These are phyloP conservation scores for Omphaloscelis lunosa DNA, from an alignment of 2,888 invertebrate genomes.

Conservation along the genomic window DNA sequence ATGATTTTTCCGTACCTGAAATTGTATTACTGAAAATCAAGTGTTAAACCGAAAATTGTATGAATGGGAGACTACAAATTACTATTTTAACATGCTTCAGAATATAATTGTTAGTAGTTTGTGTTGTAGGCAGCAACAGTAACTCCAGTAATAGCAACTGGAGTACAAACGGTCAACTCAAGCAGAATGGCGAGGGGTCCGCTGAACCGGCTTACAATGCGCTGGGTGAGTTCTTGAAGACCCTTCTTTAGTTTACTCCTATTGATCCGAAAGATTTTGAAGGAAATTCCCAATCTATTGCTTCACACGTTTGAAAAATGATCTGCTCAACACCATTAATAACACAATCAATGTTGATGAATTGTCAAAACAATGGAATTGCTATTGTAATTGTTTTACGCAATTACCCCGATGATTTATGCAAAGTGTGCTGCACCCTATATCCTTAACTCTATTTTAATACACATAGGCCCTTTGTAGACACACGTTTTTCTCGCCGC, in stretches of 20 bases:
- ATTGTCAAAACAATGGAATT: too few relatives aligned
- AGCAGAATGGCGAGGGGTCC: slow-evolving; percentile 69
- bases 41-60: not conserved
- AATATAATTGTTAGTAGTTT: slow-evolving; percentile 18
- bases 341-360: too few relatives aligned
- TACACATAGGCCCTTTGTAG: too few relatives aligned
- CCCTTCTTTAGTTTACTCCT: not conserved
- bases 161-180: slow-evolving; percentile 72
- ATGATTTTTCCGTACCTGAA: not conserved
- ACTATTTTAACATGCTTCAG: not conserved
- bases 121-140: slow-evolving; percentile 82
- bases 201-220: slow-evolving; percentile 82
- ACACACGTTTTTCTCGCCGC: too few relatives aligned
- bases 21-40: not conserved
- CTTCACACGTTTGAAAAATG: too few relatives aligned
- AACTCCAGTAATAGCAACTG: slow-evolving; percentile 86
- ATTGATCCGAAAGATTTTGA: not conserved
- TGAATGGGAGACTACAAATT: too few relatives aligned
- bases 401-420: too few relatives aligned
- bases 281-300: not conserved
- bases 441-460: too few relatives aligned
- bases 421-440: too few relatives aligned
- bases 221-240: not conserved
- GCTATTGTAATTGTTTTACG: too few relatives aligned
- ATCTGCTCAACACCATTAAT: too few relatives aligned